A percentile compares a stretch with the other conserved stretches of the same genome.
Conservation (phyloP, 2,888 invertebrate genomes). For the Norana najaformis region DNA sequence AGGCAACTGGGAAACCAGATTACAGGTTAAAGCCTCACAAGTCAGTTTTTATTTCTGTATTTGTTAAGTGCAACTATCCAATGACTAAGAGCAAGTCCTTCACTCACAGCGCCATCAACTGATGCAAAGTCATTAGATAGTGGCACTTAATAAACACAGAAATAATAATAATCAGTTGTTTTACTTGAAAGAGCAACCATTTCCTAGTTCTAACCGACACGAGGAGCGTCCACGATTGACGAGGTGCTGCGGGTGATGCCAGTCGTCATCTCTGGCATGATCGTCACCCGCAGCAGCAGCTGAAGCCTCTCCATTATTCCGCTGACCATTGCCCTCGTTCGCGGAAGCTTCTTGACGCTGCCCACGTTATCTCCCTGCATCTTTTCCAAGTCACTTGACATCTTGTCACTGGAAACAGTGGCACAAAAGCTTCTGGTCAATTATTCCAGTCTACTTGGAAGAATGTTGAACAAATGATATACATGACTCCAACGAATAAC, state of each 20-base stretch:
- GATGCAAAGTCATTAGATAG: too few relatives aligned
- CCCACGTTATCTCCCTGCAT: neutral
- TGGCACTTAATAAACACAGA: too few relatives aligned
- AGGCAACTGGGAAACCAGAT: too few relatives aligned
- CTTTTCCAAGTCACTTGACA: conserved; percentile 17
- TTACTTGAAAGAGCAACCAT: neutral
- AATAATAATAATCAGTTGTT: neutral
- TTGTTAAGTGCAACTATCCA: too few relatives aligned
- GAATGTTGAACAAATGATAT: neutral
- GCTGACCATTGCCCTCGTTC: conserved; percentile 52
- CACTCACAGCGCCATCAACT: too few relatives aligned
- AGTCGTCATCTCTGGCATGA: conserved; percentile 44
- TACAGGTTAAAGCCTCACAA: too few relatives aligned
- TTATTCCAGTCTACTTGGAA: neutral
- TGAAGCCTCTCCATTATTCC: conserved; percentile 54
- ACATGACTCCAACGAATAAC: too few relatives aligned
- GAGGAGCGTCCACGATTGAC: conserved; percentile 45
- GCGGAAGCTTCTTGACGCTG: conserved; percentile 39
- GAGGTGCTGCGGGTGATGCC: conserved; percentile 51
- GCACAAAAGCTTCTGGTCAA: too few relatives aligned
- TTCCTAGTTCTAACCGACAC: neutral
- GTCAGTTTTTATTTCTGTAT: too few relatives aligned
- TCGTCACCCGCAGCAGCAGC: conserved; percentile 57
- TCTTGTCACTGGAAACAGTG: neutral
- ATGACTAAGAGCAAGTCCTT: too few relatives aligned